phyloP scores from a whole-genome alignment of 1,140 invertebrate genomes.

The Drosophila punjabiensis region DNA sequence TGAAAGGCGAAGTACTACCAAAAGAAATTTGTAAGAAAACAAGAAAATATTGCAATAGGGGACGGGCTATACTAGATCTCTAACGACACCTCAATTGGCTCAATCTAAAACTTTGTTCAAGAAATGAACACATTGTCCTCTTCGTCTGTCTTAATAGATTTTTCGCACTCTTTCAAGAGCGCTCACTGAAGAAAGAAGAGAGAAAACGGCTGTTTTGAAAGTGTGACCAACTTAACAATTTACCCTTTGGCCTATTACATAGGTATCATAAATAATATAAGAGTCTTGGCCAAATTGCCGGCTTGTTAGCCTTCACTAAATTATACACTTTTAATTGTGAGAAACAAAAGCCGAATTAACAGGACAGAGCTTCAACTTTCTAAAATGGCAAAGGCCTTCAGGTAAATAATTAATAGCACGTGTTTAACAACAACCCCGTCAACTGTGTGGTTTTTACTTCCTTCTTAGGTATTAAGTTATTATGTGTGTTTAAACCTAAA shows the following conservation, averaged over 20 bases:
- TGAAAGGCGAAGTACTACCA: no score
- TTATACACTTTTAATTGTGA: slow-evolving; percentile 50
- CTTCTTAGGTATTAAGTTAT: slow-evolving; percentile 64
- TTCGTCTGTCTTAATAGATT: no score
- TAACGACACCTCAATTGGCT: no score
- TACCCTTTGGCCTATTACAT: neutral
- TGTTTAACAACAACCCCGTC: slow-evolving; percentile 5
- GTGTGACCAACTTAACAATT: neutral
- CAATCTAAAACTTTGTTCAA: no score
- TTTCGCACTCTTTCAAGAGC: no score
- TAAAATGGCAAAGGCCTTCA: slow-evolving; percentile 69
- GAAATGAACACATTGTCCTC: no score
- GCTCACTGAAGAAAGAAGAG: no score
- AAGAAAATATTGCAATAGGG: no score
- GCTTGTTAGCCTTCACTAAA: slow-evolving; percentile 69
- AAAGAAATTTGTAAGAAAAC: no score
- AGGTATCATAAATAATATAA: slow-evolving; percentile 1
- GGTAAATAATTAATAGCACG: slow-evolving; percentile 66
- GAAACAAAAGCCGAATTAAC: slow-evolving; percentile 5
- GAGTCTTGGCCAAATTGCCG: slow-evolving; percentile 46
- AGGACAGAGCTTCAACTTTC: slow-evolving; percentile 56
- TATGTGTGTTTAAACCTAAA: slow-evolving; percentile 72
- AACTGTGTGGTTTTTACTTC: slow-evolving; percentile 11
- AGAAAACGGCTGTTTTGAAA: neutral
- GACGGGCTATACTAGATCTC: no score